phyloP scores from a whole-genome alignment of 2,888 invertebrate species.

The Micropterix aruncella region DNA sequence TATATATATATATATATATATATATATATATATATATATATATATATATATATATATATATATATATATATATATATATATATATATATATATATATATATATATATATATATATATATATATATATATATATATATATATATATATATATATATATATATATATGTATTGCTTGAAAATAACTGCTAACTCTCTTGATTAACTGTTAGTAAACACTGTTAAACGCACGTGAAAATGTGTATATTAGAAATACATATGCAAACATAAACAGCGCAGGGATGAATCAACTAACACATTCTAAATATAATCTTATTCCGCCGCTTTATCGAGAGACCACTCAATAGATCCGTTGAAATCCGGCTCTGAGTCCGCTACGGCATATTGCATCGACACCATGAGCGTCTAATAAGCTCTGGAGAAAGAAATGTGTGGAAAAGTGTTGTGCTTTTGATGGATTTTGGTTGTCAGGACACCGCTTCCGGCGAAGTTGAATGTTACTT shows the following conservation, averaged over 20 bases:
- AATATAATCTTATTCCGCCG: not conserved
- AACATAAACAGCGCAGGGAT: not conserved
- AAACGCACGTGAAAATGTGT: no score
- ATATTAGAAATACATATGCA: no score
- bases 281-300: not conserved
- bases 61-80: no score
- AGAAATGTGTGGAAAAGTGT: constrained; percentile 21
- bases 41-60: not conserved
- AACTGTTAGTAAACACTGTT: no score
- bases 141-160: no score
- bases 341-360: not conserved
- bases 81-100: no score
- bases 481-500: constrained; percentile 56
- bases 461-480: constrained; percentile 49
- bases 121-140: no score
- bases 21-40: not conserved
- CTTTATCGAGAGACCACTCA: not conserved
- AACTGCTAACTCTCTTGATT: no score
- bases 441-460: constrained; percentile 38
- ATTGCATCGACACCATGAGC: not conserved
- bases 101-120: no score
- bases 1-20: no score
- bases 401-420: constrained; percentile 3
- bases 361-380: not conserved
- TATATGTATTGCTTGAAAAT: no score